Base-by-base conservation (phyloP, 2,888 invertebrate genomes). In the Ernsta delagoae region DNA sequence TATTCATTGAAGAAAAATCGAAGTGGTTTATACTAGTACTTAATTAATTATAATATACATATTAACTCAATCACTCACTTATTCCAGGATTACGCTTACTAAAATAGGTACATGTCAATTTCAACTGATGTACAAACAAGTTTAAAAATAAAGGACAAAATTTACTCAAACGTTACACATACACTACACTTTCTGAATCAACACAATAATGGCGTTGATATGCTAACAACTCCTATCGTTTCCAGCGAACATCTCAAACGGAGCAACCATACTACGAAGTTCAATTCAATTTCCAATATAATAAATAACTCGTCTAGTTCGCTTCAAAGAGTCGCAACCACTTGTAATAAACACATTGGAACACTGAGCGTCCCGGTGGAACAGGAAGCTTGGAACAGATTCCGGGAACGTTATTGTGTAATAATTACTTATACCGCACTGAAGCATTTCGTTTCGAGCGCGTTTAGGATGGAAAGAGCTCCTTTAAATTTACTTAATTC, bases 341-440 rank as follows among this genome's bases (percentile, higher is more conserved):
- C 68, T 68, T 63, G 68, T 68, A 68, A 68, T 68, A 73, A 75
- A 75, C 75, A 75, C 74, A 75, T 75, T 78, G 75, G 77, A 77
- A 76, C 74, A 78, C 75, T 75, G 75, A 77, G 73, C 72, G 72
- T 72, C 78, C 72, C 74, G 74, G 74, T 78, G 72, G 77, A 78
- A 78, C 81, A 84, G 87, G 85, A 86, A 86, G 79, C 80, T 77
- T 78, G 79, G 82, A 83, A 86, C 83, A 82, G 75, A 85, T 88
- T 86, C 87, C 83, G 78, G 79, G 83, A 86, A 87, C 84, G 82
- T 83, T 87, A 88, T 90, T 88, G 86, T 88, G 86, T 87, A 88
- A 89, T 89, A 86, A 90, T 90, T 89, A 90, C 90, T 86, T 86
- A 87, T 81, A 84, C 84, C 82, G 77, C 83, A 81, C 85, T 83